Evolutionary conservation across 2,113 vertebrate species (phyloP), one percentile per base, ranked within the genome.

Genomic region (Sylvietta virens): DNA sequence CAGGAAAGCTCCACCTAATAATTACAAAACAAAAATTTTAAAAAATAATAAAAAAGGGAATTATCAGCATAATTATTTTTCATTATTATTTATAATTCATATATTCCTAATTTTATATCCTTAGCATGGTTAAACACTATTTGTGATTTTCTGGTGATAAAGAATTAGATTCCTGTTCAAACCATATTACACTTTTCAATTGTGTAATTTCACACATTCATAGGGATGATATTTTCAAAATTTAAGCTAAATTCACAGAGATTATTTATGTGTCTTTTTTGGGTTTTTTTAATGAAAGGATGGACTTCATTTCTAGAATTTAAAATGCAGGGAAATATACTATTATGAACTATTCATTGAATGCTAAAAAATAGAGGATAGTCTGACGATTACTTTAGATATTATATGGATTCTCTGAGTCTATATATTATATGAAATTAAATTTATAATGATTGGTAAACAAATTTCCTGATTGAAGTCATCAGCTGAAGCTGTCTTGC

Each of bases 401-500:
- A 58, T 33, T 0, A 26, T 50, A 76, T 11, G 83, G 56, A 9
- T 65, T 81, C 15, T 74, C 74, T 57, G 37, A 66, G 11, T 26
- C 45, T 54, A 3, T 65, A 19, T 65, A 80, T 81, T 84, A 94
- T 71, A 37, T 57, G 14, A 77, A 71, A 69, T 87, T 5, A 42
- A 26, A 80, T 86, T 93, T 88, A 82, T 90, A 87, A 88, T 82
- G 37, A 86, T 94, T 81, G 33, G 57, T 90, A 97, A 97, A 96
- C 73, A 94, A 92, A 95, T 95, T 94, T 61, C 33, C 64, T 96
- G 64, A 90, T 74, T 93, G 97, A 89, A 91, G 91, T 96, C 95
- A 97, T 98, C 95, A 87, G 91, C 97, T 28, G 31, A 86, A 95
- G 47, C 57, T 91, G 67, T 45, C 81, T 91, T 88, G 28, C 54